Percentiles rank a stretch among this genome's conserved stretches.
phyloP scores from a whole-genome alignment of 2,888 invertebrate genomes.

The Shargacucullia verbasci region DNA sequence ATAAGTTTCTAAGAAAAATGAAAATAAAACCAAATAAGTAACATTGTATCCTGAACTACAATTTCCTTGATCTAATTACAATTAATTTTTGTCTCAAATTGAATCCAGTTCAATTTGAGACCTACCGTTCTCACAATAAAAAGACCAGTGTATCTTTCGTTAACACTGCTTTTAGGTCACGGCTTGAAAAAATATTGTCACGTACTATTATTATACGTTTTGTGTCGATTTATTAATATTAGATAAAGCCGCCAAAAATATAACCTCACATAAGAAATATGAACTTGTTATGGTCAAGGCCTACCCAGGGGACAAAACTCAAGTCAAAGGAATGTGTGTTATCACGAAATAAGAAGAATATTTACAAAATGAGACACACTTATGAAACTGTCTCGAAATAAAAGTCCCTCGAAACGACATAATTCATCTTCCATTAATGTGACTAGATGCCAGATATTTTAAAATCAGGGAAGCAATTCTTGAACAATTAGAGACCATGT shows the following conservation, averaged over 20 bases:
- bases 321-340: neutral
- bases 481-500: no score
- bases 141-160: slow-evolving; percentile 6
- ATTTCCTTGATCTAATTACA: slow-evolving; percentile 16
- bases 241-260: no score
- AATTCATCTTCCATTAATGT: slow-evolving; percentile 15
- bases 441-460: slow-evolving; percentile 7
- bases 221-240: neutral
- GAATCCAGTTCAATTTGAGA: slow-evolving; percentile 25
- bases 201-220: slow-evolving; percentile 17
- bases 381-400: slow-evolving; percentile 4
- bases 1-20: no score
- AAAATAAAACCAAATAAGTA: no score
- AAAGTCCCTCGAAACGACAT: slow-evolving; percentile 5
- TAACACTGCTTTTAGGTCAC: slow-evolving; percentile 3
- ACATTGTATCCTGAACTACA: slow-evolving; percentile 10
- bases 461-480: no score
- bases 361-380: slow-evolving; percentile 16
- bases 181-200: slow-evolving; percentile 14
- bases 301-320: slow-evolving; percentile 5
- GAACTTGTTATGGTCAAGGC: slow-evolving; percentile 9
- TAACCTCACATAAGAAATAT: no score
- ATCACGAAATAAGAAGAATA: slow-evolving; percentile 2
- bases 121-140: slow-evolving; percentile 23
- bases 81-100: slow-evolving; percentile 28